These are phyloP conservation scores for Microtus montanus DNA, from an alignment of 2,113 vertebrate genomes.

Conservation along the genomic window DNA sequence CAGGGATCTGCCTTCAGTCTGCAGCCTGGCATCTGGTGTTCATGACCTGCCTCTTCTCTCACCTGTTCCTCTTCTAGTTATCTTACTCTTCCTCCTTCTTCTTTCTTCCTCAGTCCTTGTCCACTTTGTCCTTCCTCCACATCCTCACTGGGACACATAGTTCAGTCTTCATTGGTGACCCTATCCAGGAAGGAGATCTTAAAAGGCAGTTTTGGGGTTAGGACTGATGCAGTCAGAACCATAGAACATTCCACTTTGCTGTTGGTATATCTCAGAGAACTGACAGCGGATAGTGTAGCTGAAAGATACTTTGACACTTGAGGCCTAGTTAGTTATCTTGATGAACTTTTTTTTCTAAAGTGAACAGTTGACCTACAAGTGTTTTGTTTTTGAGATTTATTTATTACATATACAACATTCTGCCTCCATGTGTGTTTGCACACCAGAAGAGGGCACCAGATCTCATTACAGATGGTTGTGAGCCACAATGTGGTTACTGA, in stretches of 20 bases:
- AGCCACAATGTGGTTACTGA: too few species aligned
- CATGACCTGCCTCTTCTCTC: not conserved
- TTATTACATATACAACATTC: too few species aligned
- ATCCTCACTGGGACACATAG: not conserved
- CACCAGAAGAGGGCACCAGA: too few species aligned
- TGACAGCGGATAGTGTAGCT: conserved; percentile 34
- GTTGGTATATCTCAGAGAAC: not conserved
- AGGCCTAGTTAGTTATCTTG: conserved; percentile 9
- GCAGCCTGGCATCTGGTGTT: not conserved
- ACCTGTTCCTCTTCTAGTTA: not conserved
- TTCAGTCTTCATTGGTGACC: not conserved
- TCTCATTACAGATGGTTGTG: too few species aligned
- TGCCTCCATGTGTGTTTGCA: too few species aligned
- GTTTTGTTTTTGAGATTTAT: too few species aligned
- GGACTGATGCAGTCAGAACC: not conserved
- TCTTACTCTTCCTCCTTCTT: too few species aligned
- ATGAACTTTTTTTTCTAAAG: not conserved
- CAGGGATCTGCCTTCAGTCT: not conserved
- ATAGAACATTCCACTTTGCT: not conserved
- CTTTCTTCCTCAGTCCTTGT: not conserved
- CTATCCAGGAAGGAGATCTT: conserved; percentile 16
- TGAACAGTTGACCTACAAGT: too few species aligned
- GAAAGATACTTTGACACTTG: not conserved
- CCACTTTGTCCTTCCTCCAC: not conserved
- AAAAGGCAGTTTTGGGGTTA: conserved; percentile 55